Evolutionary conservation across 37 sponge, comb jelly and placozoan genomes (phyloP).

Genomic region (Spongia lamella): DNA sequence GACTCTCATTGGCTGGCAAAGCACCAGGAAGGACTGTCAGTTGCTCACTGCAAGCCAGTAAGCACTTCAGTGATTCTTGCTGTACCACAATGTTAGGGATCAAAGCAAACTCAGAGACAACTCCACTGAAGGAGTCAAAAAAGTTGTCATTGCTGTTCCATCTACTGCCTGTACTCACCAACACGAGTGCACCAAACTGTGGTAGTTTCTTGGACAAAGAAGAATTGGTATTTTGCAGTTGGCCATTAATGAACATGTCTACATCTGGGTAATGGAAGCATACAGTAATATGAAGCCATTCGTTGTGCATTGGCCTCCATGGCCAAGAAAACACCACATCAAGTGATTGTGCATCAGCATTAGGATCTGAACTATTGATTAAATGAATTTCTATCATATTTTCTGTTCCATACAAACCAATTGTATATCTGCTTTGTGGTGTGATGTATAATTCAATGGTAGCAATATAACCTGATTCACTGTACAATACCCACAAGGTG

Average conservation of each 20-base stretch:
- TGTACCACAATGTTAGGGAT: conserved; percentile 29
- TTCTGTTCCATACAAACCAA: too few species aligned
- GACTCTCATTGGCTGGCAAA: neutral
- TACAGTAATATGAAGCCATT: conserved; percentile 58
- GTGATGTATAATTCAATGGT: too few species aligned
- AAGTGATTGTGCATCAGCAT: neutral
- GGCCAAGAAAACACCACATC: conserved; percentile 18
- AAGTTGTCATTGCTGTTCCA: neutral
- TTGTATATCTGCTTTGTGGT: too few species aligned
- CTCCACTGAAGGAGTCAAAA: conserved; percentile 32
- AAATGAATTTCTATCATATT: too few species aligned
- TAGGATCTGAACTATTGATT: too few species aligned
- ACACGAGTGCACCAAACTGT: neutral
- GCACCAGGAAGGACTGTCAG: neutral
- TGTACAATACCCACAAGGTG: conserved; percentile 32
- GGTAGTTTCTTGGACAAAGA: neutral
- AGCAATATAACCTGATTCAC: conserved; percentile 23
- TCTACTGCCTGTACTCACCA: conserved; percentile 5
- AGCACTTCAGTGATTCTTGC: conserved; percentile 23
- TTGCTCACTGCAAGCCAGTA: conserved; percentile 37
- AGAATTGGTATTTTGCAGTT: neutral
- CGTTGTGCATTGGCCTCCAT: conserved; percentile 4
- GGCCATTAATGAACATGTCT: conserved; percentile 36
- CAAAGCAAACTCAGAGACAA: conserved; percentile 37
- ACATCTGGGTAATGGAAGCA: conserved; percentile 9